Evolutionary conservation across 2,888 invertebrate genomes (phyloP).

Genomic region (Tillus elongatus): DNA sequence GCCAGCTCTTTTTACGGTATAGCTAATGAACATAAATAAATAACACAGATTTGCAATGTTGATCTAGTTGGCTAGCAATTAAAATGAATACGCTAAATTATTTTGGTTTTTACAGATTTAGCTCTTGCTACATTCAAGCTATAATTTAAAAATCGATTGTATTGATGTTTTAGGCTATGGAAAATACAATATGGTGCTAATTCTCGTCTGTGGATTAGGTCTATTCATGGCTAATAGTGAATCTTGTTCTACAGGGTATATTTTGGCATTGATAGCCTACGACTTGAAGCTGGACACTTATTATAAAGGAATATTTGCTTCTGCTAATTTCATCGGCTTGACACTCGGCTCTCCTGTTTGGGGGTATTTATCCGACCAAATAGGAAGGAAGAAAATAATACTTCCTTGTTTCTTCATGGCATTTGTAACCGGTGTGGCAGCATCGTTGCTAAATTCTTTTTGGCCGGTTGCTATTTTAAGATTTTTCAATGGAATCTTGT

Average conservation of each 20-base stretch:
- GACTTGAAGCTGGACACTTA: slow-evolving; percentile 20
- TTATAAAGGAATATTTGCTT: slow-evolving; percentile 22
- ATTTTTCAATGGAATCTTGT: slow-evolving; percentile 23
- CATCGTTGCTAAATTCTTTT: slow-evolving; percentile 18
- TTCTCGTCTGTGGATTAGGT: slow-evolving; percentile 19
- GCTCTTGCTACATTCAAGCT: too few species aligned
- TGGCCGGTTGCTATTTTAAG: slow-evolving; percentile 20
- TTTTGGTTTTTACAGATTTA: too few species aligned
- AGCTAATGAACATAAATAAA: too few species aligned
- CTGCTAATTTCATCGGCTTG: slow-evolving; percentile 20
- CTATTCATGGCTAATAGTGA: slow-evolving; percentile 21
- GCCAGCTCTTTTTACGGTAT: too few species aligned
- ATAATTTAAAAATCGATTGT: too few species aligned
- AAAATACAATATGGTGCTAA: slow-evolving; percentile 21
- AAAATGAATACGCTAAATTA: too few species aligned
- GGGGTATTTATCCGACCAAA: slow-evolving; percentile 24
- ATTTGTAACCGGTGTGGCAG: slow-evolving; percentile 16
- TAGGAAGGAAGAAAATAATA: slow-evolving; percentile 20
- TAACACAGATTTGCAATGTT: too few species aligned
- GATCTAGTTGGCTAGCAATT: too few species aligned
- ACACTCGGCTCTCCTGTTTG: slow-evolving; percentile 20
- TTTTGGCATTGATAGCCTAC: slow-evolving; percentile 22
- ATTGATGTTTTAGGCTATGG: slow-evolving; percentile 19
- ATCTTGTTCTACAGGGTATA: slow-evolving; percentile 19
- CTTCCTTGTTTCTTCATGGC: slow-evolving; percentile 18